A percentile compares a stretch with the other conserved stretches of the same genome.
These are phyloP conservation scores for Oryzias javanicus DNA, from an alignment of 2,113 vertebrate species.

Conservation along the genomic window DNA sequence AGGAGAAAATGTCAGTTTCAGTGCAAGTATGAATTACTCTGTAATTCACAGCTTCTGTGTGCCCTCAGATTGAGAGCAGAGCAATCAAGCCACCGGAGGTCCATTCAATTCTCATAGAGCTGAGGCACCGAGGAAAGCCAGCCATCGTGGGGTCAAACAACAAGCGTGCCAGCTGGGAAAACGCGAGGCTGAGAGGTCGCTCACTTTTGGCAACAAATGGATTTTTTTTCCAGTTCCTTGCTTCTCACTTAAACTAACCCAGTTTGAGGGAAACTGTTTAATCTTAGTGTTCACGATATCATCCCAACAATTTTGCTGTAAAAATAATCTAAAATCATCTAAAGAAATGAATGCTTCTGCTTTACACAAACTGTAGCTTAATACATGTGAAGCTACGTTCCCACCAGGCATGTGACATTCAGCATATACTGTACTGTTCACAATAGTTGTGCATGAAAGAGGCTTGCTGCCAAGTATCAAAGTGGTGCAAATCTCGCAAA, in stretches of 20 bases:
- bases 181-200: slow-evolving; percentile 19
- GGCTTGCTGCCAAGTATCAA: no score
- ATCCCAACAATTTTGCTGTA: no score
- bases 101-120: slow-evolving; percentile 30
- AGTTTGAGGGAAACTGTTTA: not conserved
- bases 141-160: slow-evolving; percentile 23
- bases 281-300: not conserved
- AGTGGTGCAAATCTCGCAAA: no score
- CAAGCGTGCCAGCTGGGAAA: slow-evolving; percentile 25
- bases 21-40: slow-evolving; percentile 27
- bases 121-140: slow-evolving; percentile 13
- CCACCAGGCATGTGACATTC: no score
- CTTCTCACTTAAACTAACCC: not conserved
- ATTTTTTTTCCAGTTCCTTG: slow-evolving; percentile 10
- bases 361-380: no score
- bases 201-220: slow-evolving; percentile 10
- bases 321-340: no score
- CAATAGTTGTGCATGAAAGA: no score
- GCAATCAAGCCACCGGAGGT: slow-evolving; percentile 31
- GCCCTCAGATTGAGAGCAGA: slow-evolving; percentile 27
- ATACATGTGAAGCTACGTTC: no score
- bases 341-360: no score
- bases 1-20: slow-evolving; percentile 49
- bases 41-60: slow-evolving; percentile 29
- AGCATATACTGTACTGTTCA: no score